A percentile compares a stretch with the other conserved stretches of the same genome.
These are phyloP conservation scores for Fissipunctia ypsillon DNA, from an alignment of 2,888 invertebrate species.

Conservation along the genomic window DNA sequence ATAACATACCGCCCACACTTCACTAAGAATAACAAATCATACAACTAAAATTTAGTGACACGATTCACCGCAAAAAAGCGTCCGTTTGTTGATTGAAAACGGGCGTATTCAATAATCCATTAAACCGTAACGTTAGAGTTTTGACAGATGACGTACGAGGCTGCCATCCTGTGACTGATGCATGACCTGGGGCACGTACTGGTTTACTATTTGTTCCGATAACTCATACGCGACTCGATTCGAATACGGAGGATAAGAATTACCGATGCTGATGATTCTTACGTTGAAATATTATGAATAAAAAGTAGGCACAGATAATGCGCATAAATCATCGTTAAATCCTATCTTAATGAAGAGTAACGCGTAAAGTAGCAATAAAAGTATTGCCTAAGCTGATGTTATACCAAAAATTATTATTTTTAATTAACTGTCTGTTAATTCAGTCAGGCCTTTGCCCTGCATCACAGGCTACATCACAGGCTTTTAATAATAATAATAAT, in stretches of 20 bases:
- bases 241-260: slow-evolving; percentile 12
- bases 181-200: slow-evolving; percentile 64
- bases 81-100: slow-evolving; percentile 78
- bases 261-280: not conserved
- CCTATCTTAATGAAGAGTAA: slow-evolving; percentile 9
- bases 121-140: slow-evolving; percentile 79
- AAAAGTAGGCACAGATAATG: not conserved
- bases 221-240: slow-evolving; percentile 37
- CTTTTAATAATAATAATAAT: too few relatives aligned
- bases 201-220: slow-evolving; percentile 59
- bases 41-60: slow-evolving; percentile 72
- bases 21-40: slow-evolving; percentile 67
- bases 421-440: too few relatives aligned
- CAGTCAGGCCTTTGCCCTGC: too few relatives aligned
- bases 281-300: not conserved
- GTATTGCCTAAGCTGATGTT: not conserved
- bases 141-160: slow-evolving; percentile 82
- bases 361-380: not conserved
- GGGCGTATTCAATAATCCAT: slow-evolving; percentile 85
- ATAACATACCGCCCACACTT: slow-evolving; percentile 68
- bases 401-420: too few relatives aligned
- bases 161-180: slow-evolving; percentile 76
- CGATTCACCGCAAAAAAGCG: slow-evolving; percentile 76
- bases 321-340: not conserved
- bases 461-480: too few relatives aligned